Evolutionary conservation across 2,113 vertebrate genomes (phyloP).

Genomic region (Heterocephalus glaber): DNA sequence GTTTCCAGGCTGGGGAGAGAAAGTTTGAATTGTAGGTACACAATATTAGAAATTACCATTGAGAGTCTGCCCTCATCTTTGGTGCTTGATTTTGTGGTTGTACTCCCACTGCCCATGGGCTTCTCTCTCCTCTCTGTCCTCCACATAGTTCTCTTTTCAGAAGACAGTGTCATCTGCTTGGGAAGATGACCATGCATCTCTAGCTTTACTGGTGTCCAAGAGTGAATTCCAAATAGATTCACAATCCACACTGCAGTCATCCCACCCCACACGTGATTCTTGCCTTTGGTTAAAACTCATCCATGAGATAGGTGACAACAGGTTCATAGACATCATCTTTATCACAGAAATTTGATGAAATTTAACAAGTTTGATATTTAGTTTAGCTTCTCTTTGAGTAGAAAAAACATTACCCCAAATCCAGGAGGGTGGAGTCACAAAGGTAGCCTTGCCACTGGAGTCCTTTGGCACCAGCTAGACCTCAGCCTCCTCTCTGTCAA

Average conservation of each 20-base stretch:
- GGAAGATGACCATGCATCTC: not conserved
- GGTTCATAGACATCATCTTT: not conserved
- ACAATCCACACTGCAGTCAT: not conserved
- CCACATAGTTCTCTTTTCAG: not conserved
- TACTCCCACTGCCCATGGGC: not conserved
- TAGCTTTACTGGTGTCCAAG: not conserved
- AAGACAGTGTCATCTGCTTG: not conserved
- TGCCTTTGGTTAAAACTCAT: not conserved
- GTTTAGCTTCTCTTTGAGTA: not conserved
- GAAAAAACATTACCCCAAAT: not conserved
- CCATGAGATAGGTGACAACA: not conserved
- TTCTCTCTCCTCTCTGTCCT: not conserved
- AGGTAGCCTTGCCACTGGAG: not conserved
- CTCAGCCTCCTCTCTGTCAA: not conserved
- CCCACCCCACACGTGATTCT: not conserved
- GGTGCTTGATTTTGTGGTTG: not conserved
- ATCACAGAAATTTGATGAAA: not conserved
- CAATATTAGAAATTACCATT: not conserved
- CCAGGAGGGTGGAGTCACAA: not conserved
- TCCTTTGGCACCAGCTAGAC: not conserved
- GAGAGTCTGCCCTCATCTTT: not conserved
- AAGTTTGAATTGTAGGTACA: not conserved
- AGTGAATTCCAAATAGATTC: not conserved
- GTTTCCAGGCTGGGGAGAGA: not conserved
- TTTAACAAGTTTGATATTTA: not conserved